Evolutionary conservation across 2,797 vertebrate species (phyloP).

Genomic region (Galaxias olidus): DNA sequence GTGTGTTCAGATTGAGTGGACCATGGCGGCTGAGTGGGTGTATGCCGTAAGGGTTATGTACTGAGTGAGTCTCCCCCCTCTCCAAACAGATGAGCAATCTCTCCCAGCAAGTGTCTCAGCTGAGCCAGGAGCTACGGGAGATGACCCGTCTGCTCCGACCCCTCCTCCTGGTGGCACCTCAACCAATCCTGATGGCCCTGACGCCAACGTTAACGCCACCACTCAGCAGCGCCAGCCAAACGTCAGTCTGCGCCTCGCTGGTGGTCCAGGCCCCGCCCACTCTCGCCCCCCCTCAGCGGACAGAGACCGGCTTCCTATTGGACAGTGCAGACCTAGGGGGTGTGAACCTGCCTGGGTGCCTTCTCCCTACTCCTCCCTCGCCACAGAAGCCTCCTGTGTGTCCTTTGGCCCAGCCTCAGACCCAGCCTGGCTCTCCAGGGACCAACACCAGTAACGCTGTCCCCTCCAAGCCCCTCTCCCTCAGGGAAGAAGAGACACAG

Average conservation of each 20-base stretch:
- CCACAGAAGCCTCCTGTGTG: constrained; percentile 49
- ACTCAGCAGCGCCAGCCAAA: constrained; percentile 55
- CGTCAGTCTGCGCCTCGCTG: constrained; percentile 39
- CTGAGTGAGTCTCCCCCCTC: constrained; percentile 6
- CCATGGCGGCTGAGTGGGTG: not conserved
- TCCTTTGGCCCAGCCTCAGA: constrained; percentile 24
- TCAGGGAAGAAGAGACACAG: constrained; percentile 34
- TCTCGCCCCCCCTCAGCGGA: constrained; percentile 40
- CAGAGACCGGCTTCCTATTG: constrained; percentile 62
- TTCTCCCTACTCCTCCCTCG: constrained; percentile 65
- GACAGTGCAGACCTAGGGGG: constrained; percentile 63
- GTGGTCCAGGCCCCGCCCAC: constrained; percentile 24
- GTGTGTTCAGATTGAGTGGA: not conserved
- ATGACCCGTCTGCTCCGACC: constrained; percentile 79
- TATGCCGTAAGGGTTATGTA: not conserved
- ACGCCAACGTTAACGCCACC: constrained; percentile 63
- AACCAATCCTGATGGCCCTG: constrained; percentile 56
- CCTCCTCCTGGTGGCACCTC: constrained; percentile 67
- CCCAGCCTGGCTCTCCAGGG: constrained; percentile 8
- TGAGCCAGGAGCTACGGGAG: constrained; percentile 81
- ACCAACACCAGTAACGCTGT: constrained; percentile 4
- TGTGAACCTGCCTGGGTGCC: constrained; percentile 66
- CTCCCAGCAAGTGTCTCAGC: constrained; percentile 77
- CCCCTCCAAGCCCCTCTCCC: constrained; percentile 18
- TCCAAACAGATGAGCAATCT: constrained; percentile 74